A percentile compares a stretch with the other conserved stretches of the same genome.
phyloP scores from a whole-genome alignment of 2,113 vertebrate species.

The Peromyscus maniculatus region DNA sequence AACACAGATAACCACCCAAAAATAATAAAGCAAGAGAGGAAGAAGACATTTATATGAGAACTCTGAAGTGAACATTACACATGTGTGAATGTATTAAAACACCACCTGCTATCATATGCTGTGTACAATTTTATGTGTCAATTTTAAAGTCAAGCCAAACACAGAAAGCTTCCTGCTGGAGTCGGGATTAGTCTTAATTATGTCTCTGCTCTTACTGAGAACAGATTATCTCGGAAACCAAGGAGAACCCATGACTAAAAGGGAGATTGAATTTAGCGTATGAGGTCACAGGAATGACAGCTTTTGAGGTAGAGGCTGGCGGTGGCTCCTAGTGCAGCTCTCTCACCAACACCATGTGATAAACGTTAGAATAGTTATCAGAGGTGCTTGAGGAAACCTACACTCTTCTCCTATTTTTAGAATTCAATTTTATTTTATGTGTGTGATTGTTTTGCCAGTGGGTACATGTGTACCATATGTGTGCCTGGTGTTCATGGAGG shows the following conservation, averaged over 20 bases:
- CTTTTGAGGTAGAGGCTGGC: background rate
- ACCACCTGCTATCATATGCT: background rate
- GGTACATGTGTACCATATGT: background rate
- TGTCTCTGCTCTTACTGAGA: background rate
- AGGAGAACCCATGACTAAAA: background rate
- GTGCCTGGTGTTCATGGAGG: background rate
- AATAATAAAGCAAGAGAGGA: background rate
- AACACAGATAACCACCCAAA: background rate
- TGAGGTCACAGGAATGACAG: background rate
- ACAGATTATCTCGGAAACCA: background rate
- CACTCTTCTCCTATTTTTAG: background rate
- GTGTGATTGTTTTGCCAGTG: background rate
- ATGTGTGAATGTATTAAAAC: background rate
- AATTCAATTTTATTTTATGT: background rate
- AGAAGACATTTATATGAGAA: background rate
- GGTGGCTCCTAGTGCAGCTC: background rate
- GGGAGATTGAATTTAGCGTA: background rate
- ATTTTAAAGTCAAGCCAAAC: background rate
- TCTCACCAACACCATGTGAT: background rate
- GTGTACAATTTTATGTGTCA: background rate
- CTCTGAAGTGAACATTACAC: background rate
- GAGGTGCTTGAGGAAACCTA: background rate
- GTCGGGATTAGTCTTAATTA: background rate
- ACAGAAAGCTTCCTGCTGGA: background rate
- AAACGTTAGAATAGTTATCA: background rate